These are phyloP conservation scores for Prosopocoilus inquinatus DNA, from an alignment of 2,888 invertebrate genomes.

Conservation along the genomic window DNA sequence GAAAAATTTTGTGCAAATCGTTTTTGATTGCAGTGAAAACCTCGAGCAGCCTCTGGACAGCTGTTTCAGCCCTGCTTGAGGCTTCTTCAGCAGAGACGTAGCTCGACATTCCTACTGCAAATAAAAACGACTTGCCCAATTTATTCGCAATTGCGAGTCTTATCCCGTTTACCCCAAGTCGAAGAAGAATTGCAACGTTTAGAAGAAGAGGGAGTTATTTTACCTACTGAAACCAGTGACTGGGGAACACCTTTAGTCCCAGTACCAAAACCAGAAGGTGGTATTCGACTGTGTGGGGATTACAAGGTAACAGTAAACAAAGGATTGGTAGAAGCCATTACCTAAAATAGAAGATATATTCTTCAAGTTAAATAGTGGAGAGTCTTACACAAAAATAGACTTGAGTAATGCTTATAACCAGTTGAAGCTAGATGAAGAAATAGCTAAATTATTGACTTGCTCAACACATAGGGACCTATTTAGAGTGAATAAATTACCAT, in stretches of 20 bases:
- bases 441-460: not conserved
- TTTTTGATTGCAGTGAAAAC: no score
- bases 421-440: not conserved
- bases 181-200: constrained; percentile 18
- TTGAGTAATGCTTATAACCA: not conserved
- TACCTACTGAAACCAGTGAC: constrained; percentile 4
- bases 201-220: constrained; percentile 24
- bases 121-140: no score
- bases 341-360: no score
- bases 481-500: not conserved
- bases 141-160: not conserved
- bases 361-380: no score
- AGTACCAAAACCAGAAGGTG: constrained; percentile 24
- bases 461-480: not conserved
- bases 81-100: no score
- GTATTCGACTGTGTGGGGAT: no score
- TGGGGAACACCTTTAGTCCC: constrained; percentile 28
- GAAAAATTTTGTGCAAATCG: no score
- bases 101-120: no score
- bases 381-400: no score
- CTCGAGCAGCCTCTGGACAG: no score
- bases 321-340: not conserved
- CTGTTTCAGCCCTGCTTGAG: no score
- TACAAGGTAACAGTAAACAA: no score
- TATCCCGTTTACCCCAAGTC: constrained; percentile 19